Conservation (phyloP, 1,140 invertebrate species). For the Drosophila watanabei region DNA sequence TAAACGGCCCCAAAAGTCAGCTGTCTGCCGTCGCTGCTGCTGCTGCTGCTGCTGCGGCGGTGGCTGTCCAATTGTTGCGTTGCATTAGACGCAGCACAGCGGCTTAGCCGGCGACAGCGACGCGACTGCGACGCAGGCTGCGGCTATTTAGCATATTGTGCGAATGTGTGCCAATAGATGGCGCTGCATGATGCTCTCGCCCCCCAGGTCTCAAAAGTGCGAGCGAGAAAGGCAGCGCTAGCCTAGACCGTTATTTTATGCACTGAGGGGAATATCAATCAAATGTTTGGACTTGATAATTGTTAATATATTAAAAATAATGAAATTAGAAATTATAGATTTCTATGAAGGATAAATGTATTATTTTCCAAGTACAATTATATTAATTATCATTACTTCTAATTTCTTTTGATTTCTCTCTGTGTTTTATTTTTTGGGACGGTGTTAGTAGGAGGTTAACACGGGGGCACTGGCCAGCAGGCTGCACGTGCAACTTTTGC, state of each 20-base stretch:
- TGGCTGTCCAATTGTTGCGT: constrained; percentile 74
- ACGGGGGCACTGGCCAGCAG: constrained; percentile 27
- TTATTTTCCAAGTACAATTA: too few relatives aligned
- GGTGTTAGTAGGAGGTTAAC: background rate
- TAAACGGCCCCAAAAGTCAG: constrained; percentile 77
- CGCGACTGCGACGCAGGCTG: constrained; percentile 28
- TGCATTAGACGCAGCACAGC: constrained; percentile 68
- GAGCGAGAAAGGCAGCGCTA: constrained; percentile 25
- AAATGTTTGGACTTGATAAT: background rate
- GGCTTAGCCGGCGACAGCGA: constrained; percentile 48
- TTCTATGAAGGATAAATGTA: background rate
- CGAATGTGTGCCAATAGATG: constrained; percentile 81
- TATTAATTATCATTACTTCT: background rate
- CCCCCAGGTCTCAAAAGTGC: constrained; percentile 6
- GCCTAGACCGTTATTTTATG: constrained; percentile 21
- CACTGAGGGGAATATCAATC: constrained; percentile 24
- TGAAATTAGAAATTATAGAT: background rate
- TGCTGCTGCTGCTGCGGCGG: constrained; percentile 32
- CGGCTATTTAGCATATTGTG: constrained; percentile 78
- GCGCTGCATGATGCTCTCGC: constrained; percentile 65
- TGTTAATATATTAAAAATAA: background rate
- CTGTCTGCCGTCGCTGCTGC: constrained; percentile 57
- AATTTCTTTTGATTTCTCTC: constrained; percentile 7
- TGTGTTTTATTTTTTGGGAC: constrained; percentile 9
- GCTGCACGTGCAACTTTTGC: constrained; percentile 77